Evolutionary conservation across 2,888 invertebrate genomes (phyloP), one percentile per base, ranked within the genome.

Genomic region (Venustoraphidia nigricollis): DNA sequence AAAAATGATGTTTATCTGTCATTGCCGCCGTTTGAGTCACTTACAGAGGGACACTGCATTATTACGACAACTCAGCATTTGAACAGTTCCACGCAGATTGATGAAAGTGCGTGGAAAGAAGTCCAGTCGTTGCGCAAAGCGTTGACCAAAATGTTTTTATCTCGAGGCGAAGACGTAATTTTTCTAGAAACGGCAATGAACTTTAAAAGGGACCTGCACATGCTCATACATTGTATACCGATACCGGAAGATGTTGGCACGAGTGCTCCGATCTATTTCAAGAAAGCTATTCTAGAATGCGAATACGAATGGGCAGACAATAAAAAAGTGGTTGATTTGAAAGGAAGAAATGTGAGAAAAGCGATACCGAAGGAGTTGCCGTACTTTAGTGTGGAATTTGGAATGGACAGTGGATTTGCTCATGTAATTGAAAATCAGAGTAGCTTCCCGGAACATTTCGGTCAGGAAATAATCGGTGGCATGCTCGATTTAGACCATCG

Each of bases 381-480:
- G 1, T 98, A 97, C 65, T 94, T 98, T 66, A 81, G 84, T 70
- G 86, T 98, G 0, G 84, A 91, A 65, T 97, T 97, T 71, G 95
- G 91, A 13, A 79, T 83, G 70, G 80, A 86, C 41, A 79, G 83
- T 46, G 97, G 97, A 1, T 97, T 85, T 70, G 97, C 94, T 43
- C 97, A 98, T 69, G 89, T 97, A 0, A 92, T 98, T 59, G 97
- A 98, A 69, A 90, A 97, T 65, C 88, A 91, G 62, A 73, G 79
- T 48, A 64, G 77, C 38, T 97, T 97, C 66, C 90, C 94, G 0
- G 68, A 64, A 46, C 85, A 86, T 66, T 98, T 96, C 75, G 97
- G 91, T 6, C 85, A 89, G 72, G 94, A 96, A 80, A 83, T 96
- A 11, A 82, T 98, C 60, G 95, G 90, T 14, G 96, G 96, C 1